Base-by-base conservation (phyloP, 2,113 vertebrate genomes). In the Cochlearius cochlearius region DNA sequence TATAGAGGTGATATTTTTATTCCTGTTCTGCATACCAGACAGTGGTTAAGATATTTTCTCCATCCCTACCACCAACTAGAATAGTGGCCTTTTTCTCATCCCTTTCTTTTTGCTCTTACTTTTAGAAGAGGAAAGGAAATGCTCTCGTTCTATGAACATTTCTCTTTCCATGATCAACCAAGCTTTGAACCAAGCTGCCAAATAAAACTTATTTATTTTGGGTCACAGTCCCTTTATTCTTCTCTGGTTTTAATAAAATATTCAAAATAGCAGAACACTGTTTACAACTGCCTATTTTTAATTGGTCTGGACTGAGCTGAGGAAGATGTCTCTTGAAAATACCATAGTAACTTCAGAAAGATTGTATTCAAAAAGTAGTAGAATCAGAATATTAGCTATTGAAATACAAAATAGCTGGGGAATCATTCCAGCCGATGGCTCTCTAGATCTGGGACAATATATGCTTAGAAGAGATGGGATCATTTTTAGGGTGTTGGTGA, bases 1-100 rank as follows among this genome's bases (percentile, higher is more conserved):
- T 72, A 34, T 56, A 69, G 39, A 74, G 59, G 39, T 88, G 92
- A 29, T 94, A 36, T 53, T 91, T 95, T 88, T 77, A 77, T 86
- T 77, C 43, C 55, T 67, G 27, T 66, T 89, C 76, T 74, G 60
- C 69, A 45, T 86, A 71, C 72, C 72, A 90, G 83, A 75, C 74
- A 88, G 91, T 78, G 80, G 87, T 81, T 63, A 67, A 82, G 76
- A 60, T 79, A 86, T 94, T 96, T 88, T 92, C 76, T 85, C 22
- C 76, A 71, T 77, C 64, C 64, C 32, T 53, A 47, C 14, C 21
- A 76, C 67, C n/a, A 87, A 1, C 49, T 45, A 10, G 49, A 77
- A 67, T 16, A 49, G 63, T 71, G 22, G 16, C 56, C 32, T 56
- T 29, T 64, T 87, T 60, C 64, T 87, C 69, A 58, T 83, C 66